Conservation (phyloP, 2,797 vertebrate genomes). For the Acanthornis magna region DNA sequence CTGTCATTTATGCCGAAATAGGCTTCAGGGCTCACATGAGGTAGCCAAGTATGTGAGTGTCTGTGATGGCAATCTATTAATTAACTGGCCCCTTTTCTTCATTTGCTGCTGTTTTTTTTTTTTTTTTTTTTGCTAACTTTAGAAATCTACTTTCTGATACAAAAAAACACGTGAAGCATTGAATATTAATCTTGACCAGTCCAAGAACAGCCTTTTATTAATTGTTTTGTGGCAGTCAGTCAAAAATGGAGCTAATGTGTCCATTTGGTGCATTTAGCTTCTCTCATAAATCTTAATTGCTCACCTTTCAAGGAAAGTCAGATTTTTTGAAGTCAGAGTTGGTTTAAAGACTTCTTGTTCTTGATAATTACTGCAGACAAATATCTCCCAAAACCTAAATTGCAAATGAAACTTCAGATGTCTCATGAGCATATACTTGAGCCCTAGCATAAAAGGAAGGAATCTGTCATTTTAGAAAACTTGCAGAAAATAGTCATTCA, state of each 20-base stretch:
- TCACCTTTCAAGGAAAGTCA: neutral
- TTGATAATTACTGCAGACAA: neutral
- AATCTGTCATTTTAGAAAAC: neutral
- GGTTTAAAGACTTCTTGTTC: neutral
- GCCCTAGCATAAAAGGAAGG: neutral
- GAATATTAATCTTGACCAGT: neutral
- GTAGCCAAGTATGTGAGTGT: neutral
- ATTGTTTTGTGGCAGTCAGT: neutral
- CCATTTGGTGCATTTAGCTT: neutral
- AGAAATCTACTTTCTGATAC: neutral
- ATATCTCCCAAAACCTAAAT: conserved; percentile 29
- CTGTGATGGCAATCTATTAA: neutral
- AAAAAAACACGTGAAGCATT: neutral
- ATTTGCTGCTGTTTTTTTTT: neutral
- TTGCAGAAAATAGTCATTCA: neutral
- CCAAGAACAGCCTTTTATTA: neutral
- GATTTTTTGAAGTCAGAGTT: neutral
- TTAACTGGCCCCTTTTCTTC: neutral
- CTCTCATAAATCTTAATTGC: neutral
- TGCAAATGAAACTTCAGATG: neutral
- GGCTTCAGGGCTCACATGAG: conserved; percentile 4
- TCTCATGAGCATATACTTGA: neutral
- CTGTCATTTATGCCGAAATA: conserved; percentile 5
- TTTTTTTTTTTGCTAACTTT: neutral
- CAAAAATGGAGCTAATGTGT: neutral